phyloP scores from a whole-genome alignment of 64 coral and sea anemone species.

The Dendrophyllia cribrosa region DNA sequence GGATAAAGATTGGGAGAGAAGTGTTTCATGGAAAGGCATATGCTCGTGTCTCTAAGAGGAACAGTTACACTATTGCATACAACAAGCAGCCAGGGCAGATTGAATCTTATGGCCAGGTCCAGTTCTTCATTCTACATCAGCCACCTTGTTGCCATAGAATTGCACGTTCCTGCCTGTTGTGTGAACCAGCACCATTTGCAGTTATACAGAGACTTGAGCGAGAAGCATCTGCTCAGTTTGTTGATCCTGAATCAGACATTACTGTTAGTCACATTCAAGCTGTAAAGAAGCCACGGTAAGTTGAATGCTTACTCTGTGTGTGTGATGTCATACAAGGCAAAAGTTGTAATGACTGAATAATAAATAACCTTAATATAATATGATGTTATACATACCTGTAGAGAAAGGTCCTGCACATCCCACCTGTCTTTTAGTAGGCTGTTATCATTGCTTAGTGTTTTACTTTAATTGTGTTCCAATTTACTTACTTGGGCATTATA shows the following conservation, averaged over 20 bases:
- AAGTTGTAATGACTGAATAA: neutral
- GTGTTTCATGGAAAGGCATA: constrained; percentile 17
- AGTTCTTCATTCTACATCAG: constrained; percentile 1
- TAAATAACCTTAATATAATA: no score
- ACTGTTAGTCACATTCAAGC: constrained; percentile 7
- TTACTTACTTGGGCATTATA: no score
- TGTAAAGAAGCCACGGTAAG: constrained; percentile 9
- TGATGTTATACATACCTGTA: no score
- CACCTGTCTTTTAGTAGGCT: no score
- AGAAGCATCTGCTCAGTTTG: neutral
- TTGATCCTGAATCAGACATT: constrained; percentile 1
- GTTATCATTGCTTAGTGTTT: no score
- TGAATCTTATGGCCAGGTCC: constrained; percentile 19
- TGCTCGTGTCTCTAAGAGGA: constrained; percentile 5
- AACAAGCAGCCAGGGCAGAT: neutral
- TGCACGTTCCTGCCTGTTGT: neutral
- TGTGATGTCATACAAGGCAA: neutral
- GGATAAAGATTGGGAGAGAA: constrained; percentile 22
- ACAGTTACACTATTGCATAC: constrained; percentile 21
- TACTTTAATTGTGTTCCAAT: no score
- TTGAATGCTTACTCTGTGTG: neutral
- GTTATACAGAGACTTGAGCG: neutral
- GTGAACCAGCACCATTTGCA: constrained; percentile 12
- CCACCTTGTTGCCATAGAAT: neutral
- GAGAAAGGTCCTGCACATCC: no score